phyloP scores from a whole-genome alignment of 2,113 vertebrate species.

The Hyla sarda region DNA sequence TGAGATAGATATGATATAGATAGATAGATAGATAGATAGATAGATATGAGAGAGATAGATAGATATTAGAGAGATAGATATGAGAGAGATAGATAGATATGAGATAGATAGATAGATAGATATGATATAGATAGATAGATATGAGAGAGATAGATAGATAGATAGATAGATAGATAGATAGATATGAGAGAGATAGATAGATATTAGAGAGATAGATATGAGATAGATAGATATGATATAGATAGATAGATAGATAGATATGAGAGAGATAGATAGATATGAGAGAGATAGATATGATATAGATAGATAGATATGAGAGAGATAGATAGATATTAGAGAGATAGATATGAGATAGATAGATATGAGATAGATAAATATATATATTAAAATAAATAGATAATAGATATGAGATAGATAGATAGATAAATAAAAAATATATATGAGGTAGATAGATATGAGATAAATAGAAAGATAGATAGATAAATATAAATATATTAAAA shows the following conservation, averaged over 20 bases:
- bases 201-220: too few relatives aligned
- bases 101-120: too few relatives aligned
- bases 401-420: not conserved
- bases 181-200: not conserved
- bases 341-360: too few relatives aligned
- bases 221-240: not conserved
- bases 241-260: not conserved
- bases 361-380: too few relatives aligned
- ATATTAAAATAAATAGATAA: too few relatives aligned
- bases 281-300: not conserved
- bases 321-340: too few relatives aligned
- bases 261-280: not conserved
- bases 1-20: not conserved
- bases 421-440: not conserved
- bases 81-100: too few relatives aligned
- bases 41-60: not conserved
- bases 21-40: slow-evolving; percentile 14
- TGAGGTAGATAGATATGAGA: not conserved
- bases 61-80: too few relatives aligned
- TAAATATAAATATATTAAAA: too few relatives aligned
- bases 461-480: too few relatives aligned
- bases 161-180: not conserved
- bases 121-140: too few relatives aligned
- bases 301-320: not conserved
- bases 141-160: not conserved